Evolutionary conservation across 1,140 invertebrate species (phyloP).

Genomic region (Harpegnathos saltator): DNA sequence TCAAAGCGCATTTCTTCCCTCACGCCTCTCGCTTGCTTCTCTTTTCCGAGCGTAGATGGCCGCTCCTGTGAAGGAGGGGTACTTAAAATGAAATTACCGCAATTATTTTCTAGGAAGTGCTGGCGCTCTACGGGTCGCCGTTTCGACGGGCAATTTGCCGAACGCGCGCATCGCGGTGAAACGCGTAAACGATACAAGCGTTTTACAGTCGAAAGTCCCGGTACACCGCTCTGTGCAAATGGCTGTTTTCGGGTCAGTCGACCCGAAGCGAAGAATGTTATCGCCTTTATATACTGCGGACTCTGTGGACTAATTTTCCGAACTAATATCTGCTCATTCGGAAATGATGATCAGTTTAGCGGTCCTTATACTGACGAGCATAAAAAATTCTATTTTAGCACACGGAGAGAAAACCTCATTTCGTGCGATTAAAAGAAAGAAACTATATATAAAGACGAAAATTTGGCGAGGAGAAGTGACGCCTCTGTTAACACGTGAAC

Average conservation of each 20-base stretch:
- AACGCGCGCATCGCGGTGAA: background rate
- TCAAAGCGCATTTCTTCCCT: slow-evolving; percentile 8
- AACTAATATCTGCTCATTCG: background rate
- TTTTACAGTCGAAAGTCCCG: slow-evolving; percentile 18
- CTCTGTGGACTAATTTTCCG: too few relatives aligned
- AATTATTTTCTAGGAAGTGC: slow-evolving; percentile 17
- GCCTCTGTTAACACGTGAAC: too few relatives aligned
- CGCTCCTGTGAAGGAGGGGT: slow-evolving; percentile 1
- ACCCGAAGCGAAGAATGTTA: background rate
- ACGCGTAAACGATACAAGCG: slow-evolving; percentile 26
- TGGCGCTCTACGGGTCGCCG: background rate
- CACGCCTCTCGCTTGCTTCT: background rate
- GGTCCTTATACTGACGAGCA: too few relatives aligned
- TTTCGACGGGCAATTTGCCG: background rate
- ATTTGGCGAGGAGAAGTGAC: too few relatives aligned
- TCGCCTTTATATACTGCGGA: background rate
- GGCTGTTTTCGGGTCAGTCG: background rate
- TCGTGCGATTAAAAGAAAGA: too few relatives aligned
- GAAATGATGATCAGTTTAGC: too few relatives aligned
- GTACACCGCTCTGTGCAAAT: background rate
- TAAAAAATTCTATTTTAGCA: background rate
- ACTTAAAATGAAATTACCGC: background rate
- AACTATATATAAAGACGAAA: too few relatives aligned
- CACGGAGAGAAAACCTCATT: too few relatives aligned
- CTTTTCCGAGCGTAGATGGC: background rate